These are phyloP conservation scores for Popillia japonica DNA, from an alignment of 1,140 invertebrate genomes.

Conservation along the genomic window DNA sequence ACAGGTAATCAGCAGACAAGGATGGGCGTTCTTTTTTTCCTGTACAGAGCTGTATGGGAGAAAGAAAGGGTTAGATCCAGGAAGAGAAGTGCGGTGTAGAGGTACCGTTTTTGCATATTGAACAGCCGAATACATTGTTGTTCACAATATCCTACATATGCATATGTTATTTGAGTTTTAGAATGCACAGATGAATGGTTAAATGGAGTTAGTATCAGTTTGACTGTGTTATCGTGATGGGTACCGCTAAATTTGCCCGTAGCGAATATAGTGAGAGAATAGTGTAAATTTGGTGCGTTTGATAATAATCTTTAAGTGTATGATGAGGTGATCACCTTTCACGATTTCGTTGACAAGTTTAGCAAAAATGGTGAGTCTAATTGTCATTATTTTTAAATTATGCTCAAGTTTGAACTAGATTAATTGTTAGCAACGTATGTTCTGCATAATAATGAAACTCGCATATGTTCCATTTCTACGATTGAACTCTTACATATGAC, in stretches of 20 bases:
- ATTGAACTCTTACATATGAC: too few species aligned
- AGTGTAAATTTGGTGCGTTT: neutral
- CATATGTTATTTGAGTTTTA: constrained; percentile 46
- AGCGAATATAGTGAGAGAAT: neutral
- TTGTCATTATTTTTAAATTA: too few species aligned
- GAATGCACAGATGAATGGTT: constrained; percentile 30
- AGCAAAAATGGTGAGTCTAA: too few species aligned
- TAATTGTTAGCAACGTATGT: too few species aligned
- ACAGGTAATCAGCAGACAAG: constrained; percentile 45
- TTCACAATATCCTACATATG: constrained; percentile 44
- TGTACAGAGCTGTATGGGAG: neutral
- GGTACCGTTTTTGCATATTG: constrained; percentile 45
- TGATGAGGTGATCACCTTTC: too few species aligned
- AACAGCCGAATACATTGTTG: constrained; percentile 49
- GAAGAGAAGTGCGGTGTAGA: constrained; percentile 40
- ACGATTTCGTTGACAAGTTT: too few species aligned
- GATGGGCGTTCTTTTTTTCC: neutral
- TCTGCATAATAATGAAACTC: too few species aligned
- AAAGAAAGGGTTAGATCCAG: constrained; percentile 46
- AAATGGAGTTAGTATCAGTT: constrained; percentile 35
- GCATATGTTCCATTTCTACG: too few species aligned
- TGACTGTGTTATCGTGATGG: neutral
- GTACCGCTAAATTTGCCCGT: neutral
- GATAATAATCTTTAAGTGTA: neutral
- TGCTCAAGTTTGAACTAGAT: too few species aligned